A percentile compares a stretch with the other conserved stretches of the same genome.
Evolutionary conservation across 2,888 invertebrate species (phyloP).

Genomic region (Drosophila prolongata): DNA sequence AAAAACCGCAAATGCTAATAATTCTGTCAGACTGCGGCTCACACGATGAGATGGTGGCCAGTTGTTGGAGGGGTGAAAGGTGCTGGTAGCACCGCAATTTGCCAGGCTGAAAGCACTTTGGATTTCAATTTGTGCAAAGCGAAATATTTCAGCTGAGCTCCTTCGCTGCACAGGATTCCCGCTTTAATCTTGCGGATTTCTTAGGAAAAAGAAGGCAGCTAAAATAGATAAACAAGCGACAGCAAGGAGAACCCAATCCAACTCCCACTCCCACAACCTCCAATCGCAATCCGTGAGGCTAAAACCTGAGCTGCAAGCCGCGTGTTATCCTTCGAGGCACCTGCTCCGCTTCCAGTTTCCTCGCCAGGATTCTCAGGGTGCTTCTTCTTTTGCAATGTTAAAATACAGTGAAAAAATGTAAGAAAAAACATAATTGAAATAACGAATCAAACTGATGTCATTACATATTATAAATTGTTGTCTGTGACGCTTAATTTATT

Average conservation of each 20-base stretch:
- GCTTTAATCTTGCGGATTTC: slow-evolving; percentile 81
- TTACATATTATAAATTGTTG: too few relatives aligned
- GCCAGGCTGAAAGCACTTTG: slow-evolving; percentile 77
- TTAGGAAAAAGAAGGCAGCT: slow-evolving; percentile 50
- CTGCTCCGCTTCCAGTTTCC: slow-evolving; percentile 56
- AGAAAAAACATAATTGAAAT: too few relatives aligned
- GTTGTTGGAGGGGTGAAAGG: slow-evolving; percentile 6
- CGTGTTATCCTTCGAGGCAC: slow-evolving; percentile 76
- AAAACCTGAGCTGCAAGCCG: slow-evolving; percentile 47
- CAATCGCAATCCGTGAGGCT: slow-evolving; percentile 53
- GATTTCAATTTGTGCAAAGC: slow-evolving; percentile 79
- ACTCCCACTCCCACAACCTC: slow-evolving; percentile 24
- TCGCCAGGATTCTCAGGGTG: slow-evolving; percentile 27
- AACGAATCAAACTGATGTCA: too few relatives aligned
- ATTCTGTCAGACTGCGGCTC: slow-evolving; percentile 72
- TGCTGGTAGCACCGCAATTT: slow-evolving; percentile 40
- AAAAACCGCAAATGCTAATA: slow-evolving; percentile 77
- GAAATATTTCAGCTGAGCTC: slow-evolving; percentile 81
- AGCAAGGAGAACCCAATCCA: slow-evolving; percentile 51
- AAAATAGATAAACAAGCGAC: slow-evolving; percentile 78
- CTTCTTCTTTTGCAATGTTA: slow-evolving; percentile 30
- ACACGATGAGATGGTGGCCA: background rate
- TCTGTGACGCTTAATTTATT: too few relatives aligned
- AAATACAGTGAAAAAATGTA: background rate
- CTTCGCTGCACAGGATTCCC: slow-evolving; percentile 38